A percentile compares a stretch with the other conserved stretches of the same genome.
Conservation (phyloP, 2,888 invertebrate genomes). For the Enoplolaimus lenunculus region DNA sequence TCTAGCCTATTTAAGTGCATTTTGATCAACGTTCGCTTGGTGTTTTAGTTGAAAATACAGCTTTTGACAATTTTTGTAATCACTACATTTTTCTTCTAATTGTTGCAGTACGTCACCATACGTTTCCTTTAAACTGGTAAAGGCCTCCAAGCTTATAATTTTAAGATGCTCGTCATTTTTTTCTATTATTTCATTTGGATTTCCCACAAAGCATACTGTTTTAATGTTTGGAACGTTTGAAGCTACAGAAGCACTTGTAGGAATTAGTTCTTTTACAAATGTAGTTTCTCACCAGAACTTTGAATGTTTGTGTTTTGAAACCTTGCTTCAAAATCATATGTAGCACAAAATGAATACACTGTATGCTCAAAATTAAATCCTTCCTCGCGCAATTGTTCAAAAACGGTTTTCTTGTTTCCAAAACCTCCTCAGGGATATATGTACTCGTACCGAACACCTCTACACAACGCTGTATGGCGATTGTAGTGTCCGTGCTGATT, state of each 20-base stretch:
- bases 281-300: not conserved
- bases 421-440: not conserved
- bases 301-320: not conserved
- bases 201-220: not conserved
- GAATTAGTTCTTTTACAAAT: not conserved
- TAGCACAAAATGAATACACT: not conserved
- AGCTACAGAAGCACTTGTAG: not conserved
- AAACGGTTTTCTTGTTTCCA: not conserved
- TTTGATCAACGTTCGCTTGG: too few species aligned
- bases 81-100: not conserved
- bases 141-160: not conserved
- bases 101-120: not conserved
- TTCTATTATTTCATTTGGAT: not conserved
- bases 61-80: not conserved
- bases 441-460: not conserved
- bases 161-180: not conserved
- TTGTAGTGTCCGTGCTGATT: not conserved
- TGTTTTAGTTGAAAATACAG: not conserved
- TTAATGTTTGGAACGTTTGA: not conserved
- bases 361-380: not conserved
- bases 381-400: not conserved
- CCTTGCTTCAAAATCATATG: constrained; percentile 5
- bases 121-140: not conserved
- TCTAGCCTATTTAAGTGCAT: too few species aligned
- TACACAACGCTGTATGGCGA: not conserved